A percentile compares a stretch with the other conserved stretches of the same genome.
Evolutionary conservation across 2,113 vertebrate genomes (phyloP).

Genomic region (Sardina pilchardus): DNA sequence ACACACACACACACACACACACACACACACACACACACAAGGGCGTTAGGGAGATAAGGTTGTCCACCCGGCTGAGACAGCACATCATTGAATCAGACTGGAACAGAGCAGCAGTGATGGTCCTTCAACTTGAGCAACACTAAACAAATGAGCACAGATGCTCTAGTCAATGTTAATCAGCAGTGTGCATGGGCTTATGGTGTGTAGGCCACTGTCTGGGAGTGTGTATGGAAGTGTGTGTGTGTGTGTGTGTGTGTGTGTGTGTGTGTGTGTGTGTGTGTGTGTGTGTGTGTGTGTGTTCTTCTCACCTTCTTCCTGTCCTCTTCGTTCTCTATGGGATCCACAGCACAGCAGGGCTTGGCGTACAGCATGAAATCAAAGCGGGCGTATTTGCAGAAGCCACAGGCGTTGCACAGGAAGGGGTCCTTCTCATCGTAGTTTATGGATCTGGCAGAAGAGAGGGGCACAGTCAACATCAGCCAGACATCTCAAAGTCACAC

Average conservation of each 20-base stretch:
- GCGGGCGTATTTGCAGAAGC: constrained; percentile 97
- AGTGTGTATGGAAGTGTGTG: neutral
- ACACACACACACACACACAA: neutral
- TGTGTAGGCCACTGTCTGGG: neutral
- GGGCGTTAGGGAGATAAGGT: neutral
- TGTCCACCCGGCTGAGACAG: neutral
- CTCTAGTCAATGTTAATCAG: neutral
- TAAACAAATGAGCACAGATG: neutral
- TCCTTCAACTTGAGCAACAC: neutral
- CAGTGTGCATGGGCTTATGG: neutral
- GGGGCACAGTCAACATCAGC: neutral
- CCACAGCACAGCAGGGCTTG: constrained; percentile 96
- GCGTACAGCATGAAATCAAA: constrained; percentile 99
- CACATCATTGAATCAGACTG: neutral
- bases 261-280: neutral
- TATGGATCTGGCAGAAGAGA: constrained; percentile 80
- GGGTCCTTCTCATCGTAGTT: constrained; percentile 99
- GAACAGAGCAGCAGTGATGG: neutral
- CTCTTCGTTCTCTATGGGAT: constrained; percentile 98
- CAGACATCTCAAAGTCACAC: neutral
- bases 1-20: neutral
- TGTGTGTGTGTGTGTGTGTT: neutral
- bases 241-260: neutral
- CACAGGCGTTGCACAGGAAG: constrained; percentile 97
- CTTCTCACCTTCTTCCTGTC: constrained; percentile 90